A percentile compares a stretch with the other conserved stretches of the same genome.
phyloP scores from a whole-genome alignment of 2,888 invertebrate genomes.

The Thumatha senex region DNA sequence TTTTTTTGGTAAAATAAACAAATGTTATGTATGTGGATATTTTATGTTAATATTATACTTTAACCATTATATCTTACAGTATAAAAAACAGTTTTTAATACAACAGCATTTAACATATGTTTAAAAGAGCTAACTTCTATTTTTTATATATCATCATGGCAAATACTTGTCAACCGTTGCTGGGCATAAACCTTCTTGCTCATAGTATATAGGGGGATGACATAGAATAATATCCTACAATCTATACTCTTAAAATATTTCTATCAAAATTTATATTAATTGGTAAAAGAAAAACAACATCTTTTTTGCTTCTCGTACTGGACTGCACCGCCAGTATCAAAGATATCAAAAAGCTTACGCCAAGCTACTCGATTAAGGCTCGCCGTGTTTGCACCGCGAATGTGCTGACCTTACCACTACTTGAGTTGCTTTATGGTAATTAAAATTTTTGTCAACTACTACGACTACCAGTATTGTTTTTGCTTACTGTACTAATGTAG shows the following conservation, averaged over 20 bases:
- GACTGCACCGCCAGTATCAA: slow-evolving; percentile 52
- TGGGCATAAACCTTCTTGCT: no score
- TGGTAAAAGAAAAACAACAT: no score
- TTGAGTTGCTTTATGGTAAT: slow-evolving; percentile 67
- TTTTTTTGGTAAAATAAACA: not conserved
- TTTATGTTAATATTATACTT: not conserved
- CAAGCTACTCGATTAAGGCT: slow-evolving; percentile 60
- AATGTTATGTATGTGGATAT: not conserved
- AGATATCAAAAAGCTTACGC: slow-evolving; percentile 68
- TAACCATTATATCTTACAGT: no score
- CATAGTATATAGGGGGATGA: no score
- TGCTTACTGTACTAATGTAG: slow-evolving; percentile 27
- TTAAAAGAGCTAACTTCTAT: no score
- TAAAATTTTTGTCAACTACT: slow-evolving; percentile 60
- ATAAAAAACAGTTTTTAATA: no score
- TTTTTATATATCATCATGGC: no score
- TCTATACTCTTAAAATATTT: no score
- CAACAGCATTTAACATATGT: no score
- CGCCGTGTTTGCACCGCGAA: slow-evolving; percentile 61
- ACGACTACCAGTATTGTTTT: slow-evolving; percentile 45
- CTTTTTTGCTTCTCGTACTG: slow-evolving; percentile 45
- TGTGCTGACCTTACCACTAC: slow-evolving; percentile 60
- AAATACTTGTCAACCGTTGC: no score
- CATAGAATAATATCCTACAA: no score
- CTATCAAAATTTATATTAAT: no score